Evolutionary conservation across 2,888 invertebrate species (phyloP), one percentile per base, ranked within the genome.

Genomic region (Callinectes sapidus): DNA sequence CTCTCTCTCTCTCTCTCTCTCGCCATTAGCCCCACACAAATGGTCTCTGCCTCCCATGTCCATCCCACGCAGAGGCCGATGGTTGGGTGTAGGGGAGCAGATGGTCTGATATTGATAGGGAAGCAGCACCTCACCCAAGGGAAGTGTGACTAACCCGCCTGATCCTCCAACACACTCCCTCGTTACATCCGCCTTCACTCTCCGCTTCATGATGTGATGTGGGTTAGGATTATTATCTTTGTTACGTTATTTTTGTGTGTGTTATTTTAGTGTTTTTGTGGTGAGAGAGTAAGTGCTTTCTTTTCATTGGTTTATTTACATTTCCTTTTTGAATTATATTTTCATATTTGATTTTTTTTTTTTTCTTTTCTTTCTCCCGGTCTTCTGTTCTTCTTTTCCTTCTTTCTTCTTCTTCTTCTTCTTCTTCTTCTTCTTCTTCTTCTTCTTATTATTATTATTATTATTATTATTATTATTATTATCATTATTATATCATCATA

Each of bases 61-160:
- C 48, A 48, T 14, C 23, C 86, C 54, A 87, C 54, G n/a, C 87
- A 87, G 87, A 42, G 87, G 32, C 42, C 28, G 86, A 28, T 1
- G 54, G 54, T 87, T 8, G 18, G 54, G 54, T 87, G 87, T 87
- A 48, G 48, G 87, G 48, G 48, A 87, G 87, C 87, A 87, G 87
- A 87, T 87, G 28, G 87, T 14, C 54, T 48, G 54, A 87, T 54
- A 48, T 54, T 48, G 87, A 54, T 48, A n/a, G 87, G 5, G 32
- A 32, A 81, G 32, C 81, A 35, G 35, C 81, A 81, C 81, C 81
- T 81, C 81, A 32, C 6, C 35, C 16, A 10, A 61, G 14, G 16
- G 81, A 32, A 81, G 81, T 81, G 81, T 81, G 81, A 81, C 81
- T 32, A 81, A 35, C 81, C 81, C 81, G 32, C 81, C 81, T 81